Base-by-base conservation (phyloP, 2,797 vertebrate species). In the Leptoclinus maculatus region DNA sequence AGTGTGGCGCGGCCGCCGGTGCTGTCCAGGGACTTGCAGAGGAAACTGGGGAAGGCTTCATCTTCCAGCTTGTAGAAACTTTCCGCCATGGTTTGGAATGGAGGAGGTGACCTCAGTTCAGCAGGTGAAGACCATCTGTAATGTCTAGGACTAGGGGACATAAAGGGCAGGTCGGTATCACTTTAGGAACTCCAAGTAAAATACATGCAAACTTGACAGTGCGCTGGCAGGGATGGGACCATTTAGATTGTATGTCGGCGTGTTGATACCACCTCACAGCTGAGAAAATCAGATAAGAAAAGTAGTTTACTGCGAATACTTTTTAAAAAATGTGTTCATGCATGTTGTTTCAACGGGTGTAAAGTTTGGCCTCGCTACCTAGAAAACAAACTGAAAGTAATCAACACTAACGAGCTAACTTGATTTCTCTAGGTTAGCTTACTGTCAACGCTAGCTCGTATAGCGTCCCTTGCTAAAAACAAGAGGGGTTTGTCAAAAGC, bases 21-120 rank as follows among this genome's bases (percentile, higher is more conserved):
- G 76, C 94, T 96, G 77, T 92, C 90, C 69, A 97, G 74, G 0
- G 97, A 96, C 56, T 83, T 92, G 21, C 88, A 91, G 62, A 97
- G 88, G 88, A 97, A 96, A 85, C 97, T 98, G 39, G 98, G 98
- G 85, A 98, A 96, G 0, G 95, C 94, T 92, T 99, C 98, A 86
- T 99, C 97, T 0, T 95, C 96, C 87, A 99, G 93, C 62, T 94
- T 96, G 83, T 91, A 95, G 87, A 96, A 95, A 78, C 93, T 93
- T 60, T 98, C 97, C 89, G 96, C 97, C 92, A 95, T 94, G 80
- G 76, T 83, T 87, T 38, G 58, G 49, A 83, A 67, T 38, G 64
- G 38, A 56, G 70, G 57, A 74, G 65, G 56, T 65, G 16, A 11
- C 38, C 53, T 83, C 68, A 75, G 32, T 36, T 91, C 79, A 34